These are phyloP conservation scores for Platanista minor DNA, from an alignment of 2,113 vertebrate species.

Conservation along the genomic window DNA sequence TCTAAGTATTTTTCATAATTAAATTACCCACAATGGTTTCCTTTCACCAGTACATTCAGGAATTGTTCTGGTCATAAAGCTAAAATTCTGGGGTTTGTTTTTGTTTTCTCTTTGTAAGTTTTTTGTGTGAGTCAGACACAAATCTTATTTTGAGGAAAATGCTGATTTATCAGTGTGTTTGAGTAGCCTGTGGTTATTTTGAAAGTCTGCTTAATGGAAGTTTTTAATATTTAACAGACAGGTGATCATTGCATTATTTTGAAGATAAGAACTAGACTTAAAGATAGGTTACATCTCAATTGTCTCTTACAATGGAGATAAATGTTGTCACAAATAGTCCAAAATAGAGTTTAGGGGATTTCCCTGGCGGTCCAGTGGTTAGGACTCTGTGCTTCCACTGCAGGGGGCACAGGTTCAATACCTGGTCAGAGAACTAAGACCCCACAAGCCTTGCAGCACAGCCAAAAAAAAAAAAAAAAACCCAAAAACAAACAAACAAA, in stretches of 20 bases:
- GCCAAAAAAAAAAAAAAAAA: too few species aligned
- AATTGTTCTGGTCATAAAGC: background rate
- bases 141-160: conserved; percentile 1
- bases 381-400: too few species aligned
- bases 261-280: background rate
- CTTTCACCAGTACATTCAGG: background rate
- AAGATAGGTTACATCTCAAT: background rate
- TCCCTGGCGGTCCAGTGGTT: too few species aligned
- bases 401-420: too few species aligned
- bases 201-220: background rate
- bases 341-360: background rate
- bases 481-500: too few species aligned
- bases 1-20: background rate
- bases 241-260: background rate
- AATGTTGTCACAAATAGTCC: background rate
- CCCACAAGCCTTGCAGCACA: too few species aligned
- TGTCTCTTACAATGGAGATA: background rate
- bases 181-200: background rate
- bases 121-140: background rate
- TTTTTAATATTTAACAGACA: background rate
- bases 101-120: background rate
- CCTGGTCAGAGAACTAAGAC: too few species aligned
- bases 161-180: background rate
- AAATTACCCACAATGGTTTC: background rate
- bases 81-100: background rate